Evolutionary conservation across 2,113 vertebrate species (phyloP), one percentile per base, ranked within the genome.

Genomic region (Acanthochromis polyacanthus): DNA sequence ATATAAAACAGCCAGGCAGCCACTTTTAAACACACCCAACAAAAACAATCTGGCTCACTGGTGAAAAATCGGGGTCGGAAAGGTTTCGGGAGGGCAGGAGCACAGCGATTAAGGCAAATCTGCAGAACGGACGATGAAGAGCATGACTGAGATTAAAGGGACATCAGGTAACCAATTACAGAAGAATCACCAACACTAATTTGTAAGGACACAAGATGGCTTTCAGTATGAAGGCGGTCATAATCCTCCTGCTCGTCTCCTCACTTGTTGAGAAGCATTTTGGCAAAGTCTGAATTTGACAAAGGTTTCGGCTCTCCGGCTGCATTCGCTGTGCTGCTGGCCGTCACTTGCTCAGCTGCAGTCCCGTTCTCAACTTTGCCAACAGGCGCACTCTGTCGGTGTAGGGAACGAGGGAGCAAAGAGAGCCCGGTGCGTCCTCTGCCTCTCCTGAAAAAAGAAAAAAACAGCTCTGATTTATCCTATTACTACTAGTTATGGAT

Each of bases 201-300:
- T 20, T 81, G 78, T 93, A 95, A 96, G 94, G 95, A 95, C 94
- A 95, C 95, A 93, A 89, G 89, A 95, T 94, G 94, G 94, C 94
- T 95, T 95, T 94, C 90, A 83, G 81, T 86, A 86, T 56, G 93
- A 94, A 94, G 93, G 91, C 89, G 91, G 80, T 89, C 91, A 4
- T 40, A 40, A 14, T 51, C 81, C 59, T 56, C 55, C 65, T 28
- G n/a, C 48, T 56, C 8, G 2, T 80, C 66, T n/a, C 64, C 75
- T 94, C 87, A 99, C 92, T 99, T 98, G 23, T 95, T 96, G 84
- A 98, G 95, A 36, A 99, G 95, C 96, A 99, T 93, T 94, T 92
- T 95, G 83, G 97, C 97, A 93, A 99, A 99, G 87, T 99, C 98
- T 10, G 97, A 96, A 10, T 99, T 99, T 59, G 97, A 97, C 95